Evolutionary conservation across 2,797 vertebrate species (phyloP).

Genomic region (Anomalospiza imberbis): DNA sequence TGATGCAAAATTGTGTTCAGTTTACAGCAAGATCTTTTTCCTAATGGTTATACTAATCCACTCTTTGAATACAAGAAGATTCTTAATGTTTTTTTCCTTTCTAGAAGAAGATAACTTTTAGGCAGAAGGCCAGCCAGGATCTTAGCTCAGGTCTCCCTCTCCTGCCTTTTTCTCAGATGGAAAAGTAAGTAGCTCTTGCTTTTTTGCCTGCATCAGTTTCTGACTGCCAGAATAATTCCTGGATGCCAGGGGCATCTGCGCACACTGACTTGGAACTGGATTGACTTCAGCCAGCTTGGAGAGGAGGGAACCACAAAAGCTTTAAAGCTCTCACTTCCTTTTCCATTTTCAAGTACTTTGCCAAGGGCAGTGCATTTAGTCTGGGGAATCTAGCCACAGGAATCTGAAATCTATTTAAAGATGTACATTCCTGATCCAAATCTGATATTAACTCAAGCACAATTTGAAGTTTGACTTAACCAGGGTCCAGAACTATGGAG

Average conservation of each 20-base stretch:
- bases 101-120: background rate
- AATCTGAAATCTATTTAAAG: conserved; percentile 51
- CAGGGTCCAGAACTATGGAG: background rate
- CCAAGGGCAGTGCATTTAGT: conserved; percentile 17
- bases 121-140: background rate
- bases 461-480: background rate
- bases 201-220: background rate
- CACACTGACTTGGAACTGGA: background rate
- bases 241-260: background rate
- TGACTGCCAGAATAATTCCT: background rate
- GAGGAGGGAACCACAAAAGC: background rate
- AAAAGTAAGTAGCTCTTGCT: background rate
- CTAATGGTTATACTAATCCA: background rate
- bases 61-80: background rate
- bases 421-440: background rate
- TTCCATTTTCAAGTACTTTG: conserved; percentile 21
- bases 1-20: background rate
- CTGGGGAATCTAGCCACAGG: conserved; percentile 28
- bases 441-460: background rate
- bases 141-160: background rate
- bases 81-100: background rate
- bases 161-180: background rate
- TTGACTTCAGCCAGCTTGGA: background rate
- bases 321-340: conserved; percentile 32
- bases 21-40: background rate